phyloP scores from a whole-genome alignment of 1,140 invertebrate genomes.

The Drosophila carrolli region DNA sequence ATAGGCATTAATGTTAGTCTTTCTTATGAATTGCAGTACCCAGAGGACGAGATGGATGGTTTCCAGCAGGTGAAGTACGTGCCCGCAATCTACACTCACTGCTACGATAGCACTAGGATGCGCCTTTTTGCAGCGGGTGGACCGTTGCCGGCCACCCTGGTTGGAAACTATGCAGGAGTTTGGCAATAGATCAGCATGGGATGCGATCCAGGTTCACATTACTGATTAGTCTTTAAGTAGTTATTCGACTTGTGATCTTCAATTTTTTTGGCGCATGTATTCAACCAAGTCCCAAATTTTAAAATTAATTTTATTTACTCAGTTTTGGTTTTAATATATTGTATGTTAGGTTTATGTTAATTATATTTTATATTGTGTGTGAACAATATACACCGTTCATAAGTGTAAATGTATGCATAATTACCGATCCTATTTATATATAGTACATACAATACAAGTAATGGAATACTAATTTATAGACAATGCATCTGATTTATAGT shows the following conservation, averaged over 20 bases:
- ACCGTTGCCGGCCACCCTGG: constrained; percentile 94
- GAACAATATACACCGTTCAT: constrained; percentile 44
- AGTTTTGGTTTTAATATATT: constrained; percentile 34
- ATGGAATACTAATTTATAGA: constrained; percentile 47
- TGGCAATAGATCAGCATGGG: constrained; percentile 86
- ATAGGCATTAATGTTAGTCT: background rate
- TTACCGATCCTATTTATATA: constrained; percentile 74
- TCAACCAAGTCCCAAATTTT: constrained; percentile 32
- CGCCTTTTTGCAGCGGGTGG: constrained; percentile 97
- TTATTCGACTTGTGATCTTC: constrained; percentile 37
- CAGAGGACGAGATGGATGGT: constrained; percentile 93
- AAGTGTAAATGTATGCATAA: constrained; percentile 59
- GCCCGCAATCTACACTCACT: constrained; percentile 98
- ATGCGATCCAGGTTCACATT: constrained; percentile 31
- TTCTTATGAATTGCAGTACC: constrained; percentile 86
- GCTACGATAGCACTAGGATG: constrained; percentile 96
- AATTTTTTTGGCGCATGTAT: constrained; percentile 32
- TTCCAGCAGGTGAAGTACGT: constrained; percentile 94
- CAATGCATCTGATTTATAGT: constrained; percentile 70
- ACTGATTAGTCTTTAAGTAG: constrained; percentile 65
- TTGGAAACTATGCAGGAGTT: constrained; percentile 92
- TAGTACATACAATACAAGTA: constrained; percentile 42
- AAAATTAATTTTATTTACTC: constrained; percentile 19
- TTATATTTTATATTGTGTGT: constrained; percentile 48
- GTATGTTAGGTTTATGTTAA: constrained; percentile 43